phyloP scores from a whole-genome alignment of 2,888 invertebrate species.

The Spatulosminthurus flaviceps region DNA sequence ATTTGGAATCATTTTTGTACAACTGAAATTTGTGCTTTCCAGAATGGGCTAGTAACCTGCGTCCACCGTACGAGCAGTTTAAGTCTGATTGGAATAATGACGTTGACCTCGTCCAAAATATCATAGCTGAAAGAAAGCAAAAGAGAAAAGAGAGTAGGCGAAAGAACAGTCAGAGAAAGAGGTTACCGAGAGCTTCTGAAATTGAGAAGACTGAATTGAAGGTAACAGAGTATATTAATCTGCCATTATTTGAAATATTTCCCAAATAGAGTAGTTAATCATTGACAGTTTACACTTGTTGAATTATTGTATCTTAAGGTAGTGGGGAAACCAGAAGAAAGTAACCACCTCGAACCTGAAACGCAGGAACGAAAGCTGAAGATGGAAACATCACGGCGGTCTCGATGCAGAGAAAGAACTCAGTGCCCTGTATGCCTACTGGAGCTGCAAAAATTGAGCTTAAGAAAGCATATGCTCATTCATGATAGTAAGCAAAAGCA shows the following conservation, averaged over 20 bases:
- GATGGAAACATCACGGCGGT: neutral
- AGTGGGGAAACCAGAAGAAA: neutral
- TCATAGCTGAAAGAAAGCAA: neutral
- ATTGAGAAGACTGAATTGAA: neutral
- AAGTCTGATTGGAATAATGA: neutral
- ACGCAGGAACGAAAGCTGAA: neutral
- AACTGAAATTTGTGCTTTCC: neutral
- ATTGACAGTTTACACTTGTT: neutral
- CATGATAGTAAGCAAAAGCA: constrained; percentile 18
- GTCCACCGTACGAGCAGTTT: neutral
- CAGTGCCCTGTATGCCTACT: constrained; percentile 28
- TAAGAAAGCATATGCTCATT: constrained; percentile 29
- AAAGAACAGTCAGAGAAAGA: neutral
- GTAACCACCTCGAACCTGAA: neutral
- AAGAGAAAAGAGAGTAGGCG: neutral
- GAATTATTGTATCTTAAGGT: neutral
- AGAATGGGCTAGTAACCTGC: constrained; percentile 1
- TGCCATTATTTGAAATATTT: neutral
- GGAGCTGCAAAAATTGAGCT: constrained; percentile 1
- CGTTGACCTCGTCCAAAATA: neutral
- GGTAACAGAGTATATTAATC: neutral
- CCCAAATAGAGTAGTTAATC: neutral
- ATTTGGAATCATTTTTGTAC: neutral
- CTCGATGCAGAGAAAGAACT: neutral
- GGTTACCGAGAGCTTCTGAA: neutral